Conservation (phyloP, 2,797 vertebrate species). For the Platyrinchus mystaceus region DNA sequence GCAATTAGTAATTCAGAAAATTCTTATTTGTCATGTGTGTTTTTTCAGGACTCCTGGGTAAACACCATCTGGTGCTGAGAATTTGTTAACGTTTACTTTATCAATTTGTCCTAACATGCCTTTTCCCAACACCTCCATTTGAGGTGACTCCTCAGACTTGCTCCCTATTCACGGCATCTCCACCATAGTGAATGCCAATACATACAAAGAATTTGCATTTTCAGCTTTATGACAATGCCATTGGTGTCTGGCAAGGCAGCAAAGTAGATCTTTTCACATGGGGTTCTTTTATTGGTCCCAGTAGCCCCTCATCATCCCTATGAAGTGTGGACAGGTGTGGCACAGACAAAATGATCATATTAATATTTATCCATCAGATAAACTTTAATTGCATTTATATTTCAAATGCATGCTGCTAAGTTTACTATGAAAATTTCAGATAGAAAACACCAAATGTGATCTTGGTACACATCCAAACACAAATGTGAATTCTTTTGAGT, state of each 20-base stretch:
- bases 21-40: slow-evolving; percentile 33
- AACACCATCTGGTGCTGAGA: slow-evolving; percentile 52
- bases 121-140: slow-evolving; percentile 29
- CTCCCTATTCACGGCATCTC: rapidly evolving
- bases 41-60: slow-evolving; percentile 38
- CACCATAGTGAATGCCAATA: not conserved
- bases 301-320: not conserved
- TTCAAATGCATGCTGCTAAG: slow-evolving; percentile 3
- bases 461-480: slow-evolving; percentile 51
- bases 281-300: not conserved
- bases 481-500: slow-evolving; percentile 46
- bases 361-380: slow-evolving; percentile 8
- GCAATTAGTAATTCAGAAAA: slow-evolving; percentile 44
- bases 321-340: not conserved
- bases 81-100: slow-evolving; percentile 49
- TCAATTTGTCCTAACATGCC: slow-evolving; percentile 47
- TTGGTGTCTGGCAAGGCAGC: not conserved
- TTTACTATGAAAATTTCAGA: slow-evolving; percentile 51
- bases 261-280: not conserved
- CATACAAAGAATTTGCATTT: not conserved
- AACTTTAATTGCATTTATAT: not conserved
- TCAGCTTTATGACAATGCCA: not conserved
- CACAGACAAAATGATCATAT: not conserved
- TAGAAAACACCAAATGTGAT: slow-evolving; percentile 61
- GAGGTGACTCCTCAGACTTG: slow-evolving; percentile 9